phyloP scores from a whole-genome alignment of 1,140 invertebrate genomes.

The Chionoecetes opilio region DNA sequence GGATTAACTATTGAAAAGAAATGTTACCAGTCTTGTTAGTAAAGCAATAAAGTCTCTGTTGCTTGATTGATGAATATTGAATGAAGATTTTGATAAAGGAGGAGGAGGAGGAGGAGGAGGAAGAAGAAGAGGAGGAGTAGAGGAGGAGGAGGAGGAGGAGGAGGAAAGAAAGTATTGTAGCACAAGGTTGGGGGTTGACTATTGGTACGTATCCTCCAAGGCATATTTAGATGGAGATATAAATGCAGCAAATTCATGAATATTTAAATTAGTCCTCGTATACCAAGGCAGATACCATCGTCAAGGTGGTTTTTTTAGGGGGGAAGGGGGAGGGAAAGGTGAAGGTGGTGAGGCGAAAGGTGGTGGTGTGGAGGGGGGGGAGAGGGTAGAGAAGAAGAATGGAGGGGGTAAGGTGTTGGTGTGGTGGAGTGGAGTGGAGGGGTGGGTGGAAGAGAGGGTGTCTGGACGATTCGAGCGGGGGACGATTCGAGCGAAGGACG shows the following conservation, averaged over 20 bases:
- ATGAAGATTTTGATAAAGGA: too few relatives aligned
- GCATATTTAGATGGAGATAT: slow-evolving; percentile 30
- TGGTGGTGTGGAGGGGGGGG: not conserved
- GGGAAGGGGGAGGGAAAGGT: not conserved
- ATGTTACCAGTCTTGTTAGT: too few relatives aligned
- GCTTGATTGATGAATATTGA: too few relatives aligned
- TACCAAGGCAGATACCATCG: slow-evolving; percentile 14
- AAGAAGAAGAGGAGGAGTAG: too few relatives aligned
- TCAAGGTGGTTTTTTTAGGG: not conserved
- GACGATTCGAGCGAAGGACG: too few relatives aligned
- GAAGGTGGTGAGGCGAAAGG: not conserved
- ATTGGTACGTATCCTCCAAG: not conserved
- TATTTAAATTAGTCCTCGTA: slow-evolving; percentile 30
- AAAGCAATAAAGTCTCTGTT: not conserved
- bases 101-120: not conserved
- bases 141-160: too few relatives aligned
- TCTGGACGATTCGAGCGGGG: too few relatives aligned
- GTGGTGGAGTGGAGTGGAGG: not conserved
- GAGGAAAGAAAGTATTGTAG: too few relatives aligned
- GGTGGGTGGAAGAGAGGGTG: not conserved
- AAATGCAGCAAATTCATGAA: slow-evolving; percentile 29
- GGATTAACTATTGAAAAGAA: not conserved
- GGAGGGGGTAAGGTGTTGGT: not conserved
- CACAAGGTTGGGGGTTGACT: not conserved
- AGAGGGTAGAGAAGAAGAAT: not conserved